Evolutionary conservation across 2,888 invertebrate genomes (phyloP).

Genomic region (Osmoderma eremita): DNA sequence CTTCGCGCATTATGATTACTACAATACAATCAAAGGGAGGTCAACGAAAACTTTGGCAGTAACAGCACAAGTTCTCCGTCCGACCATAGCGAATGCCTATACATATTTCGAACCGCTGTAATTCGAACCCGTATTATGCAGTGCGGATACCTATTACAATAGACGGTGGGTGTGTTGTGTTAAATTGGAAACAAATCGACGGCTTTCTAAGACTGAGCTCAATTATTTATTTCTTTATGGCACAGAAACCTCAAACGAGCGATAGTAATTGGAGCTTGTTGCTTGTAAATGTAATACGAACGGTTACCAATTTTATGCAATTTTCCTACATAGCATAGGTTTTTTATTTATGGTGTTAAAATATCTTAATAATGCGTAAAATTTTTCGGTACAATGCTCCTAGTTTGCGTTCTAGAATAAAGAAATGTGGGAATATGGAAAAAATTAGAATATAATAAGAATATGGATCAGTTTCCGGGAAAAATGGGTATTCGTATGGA

Average conservation of each 20-base stretch:
- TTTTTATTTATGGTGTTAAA: too few species aligned
- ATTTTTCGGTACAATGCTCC: neutral
- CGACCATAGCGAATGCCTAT: neutral
- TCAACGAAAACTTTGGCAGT: too few species aligned
- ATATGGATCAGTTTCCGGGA: too few species aligned
- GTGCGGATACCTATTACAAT: neutral
- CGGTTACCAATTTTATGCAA: conserved; percentile 2
- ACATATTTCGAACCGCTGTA: neutral
- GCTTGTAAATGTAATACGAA: neutral
- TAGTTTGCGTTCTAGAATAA: neutral
- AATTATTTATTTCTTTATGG: conserved; percentile 27
- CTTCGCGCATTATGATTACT: conserved; percentile 2
- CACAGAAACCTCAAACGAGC: conserved; percentile 25
- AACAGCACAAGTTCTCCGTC: too few species aligned
- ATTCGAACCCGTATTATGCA: conserved; percentile 1
- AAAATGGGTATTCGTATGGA: too few species aligned
- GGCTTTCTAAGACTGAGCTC: conserved; percentile 29
- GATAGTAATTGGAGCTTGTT: conserved; percentile 16
- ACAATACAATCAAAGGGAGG: too few species aligned
- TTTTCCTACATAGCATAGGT: neutral
- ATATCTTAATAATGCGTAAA: too few species aligned
- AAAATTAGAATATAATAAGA: too few species aligned
- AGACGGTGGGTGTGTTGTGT: conserved; percentile 7
- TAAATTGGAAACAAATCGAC: conserved; percentile 30
- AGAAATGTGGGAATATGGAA: too few species aligned